Conservation (phyloP, 2,797 vertebrate genomes). For the Pseudochirops cupreus region DNA sequence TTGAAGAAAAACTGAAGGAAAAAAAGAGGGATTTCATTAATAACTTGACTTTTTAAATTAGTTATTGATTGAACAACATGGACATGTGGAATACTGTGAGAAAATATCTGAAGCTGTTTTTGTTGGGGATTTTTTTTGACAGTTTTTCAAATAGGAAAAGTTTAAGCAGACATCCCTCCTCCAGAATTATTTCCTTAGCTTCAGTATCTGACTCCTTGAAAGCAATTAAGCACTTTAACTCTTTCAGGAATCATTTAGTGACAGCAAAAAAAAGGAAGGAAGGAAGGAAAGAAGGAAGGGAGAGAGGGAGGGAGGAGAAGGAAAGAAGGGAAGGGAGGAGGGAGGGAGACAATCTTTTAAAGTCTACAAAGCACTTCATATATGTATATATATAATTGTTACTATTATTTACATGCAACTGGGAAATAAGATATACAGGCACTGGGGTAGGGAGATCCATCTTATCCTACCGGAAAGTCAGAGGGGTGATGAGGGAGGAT, state of each 20-base stretch:
- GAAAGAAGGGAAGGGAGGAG: background rate
- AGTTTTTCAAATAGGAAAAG: background rate
- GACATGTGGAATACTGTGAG: background rate
- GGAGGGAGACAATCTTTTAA: background rate
- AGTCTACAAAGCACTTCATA: background rate
- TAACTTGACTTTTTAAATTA: background rate
- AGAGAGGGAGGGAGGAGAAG: background rate
- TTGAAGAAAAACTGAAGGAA: conserved; percentile 54
- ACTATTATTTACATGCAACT: too few relatives aligned
- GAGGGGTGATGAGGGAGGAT: too few relatives aligned
- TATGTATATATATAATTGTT: too few relatives aligned
- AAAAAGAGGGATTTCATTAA: background rate
- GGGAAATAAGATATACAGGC: too few relatives aligned
- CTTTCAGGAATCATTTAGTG: background rate
- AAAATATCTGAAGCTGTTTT: background rate
- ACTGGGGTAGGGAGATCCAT: too few relatives aligned
- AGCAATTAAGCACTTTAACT: background rate
- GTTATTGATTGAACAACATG: background rate
- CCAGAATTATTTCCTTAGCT: background rate
- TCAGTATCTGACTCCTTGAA: background rate
- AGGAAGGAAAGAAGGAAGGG: background rate
- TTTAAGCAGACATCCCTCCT: background rate
- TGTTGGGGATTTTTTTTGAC: background rate
- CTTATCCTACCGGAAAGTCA: too few relatives aligned
- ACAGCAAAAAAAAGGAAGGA: background rate